phyloP scores from a whole-genome alignment of 92 coral and sea anemone genomes.

The Epizoanthus scotinus region DNA sequence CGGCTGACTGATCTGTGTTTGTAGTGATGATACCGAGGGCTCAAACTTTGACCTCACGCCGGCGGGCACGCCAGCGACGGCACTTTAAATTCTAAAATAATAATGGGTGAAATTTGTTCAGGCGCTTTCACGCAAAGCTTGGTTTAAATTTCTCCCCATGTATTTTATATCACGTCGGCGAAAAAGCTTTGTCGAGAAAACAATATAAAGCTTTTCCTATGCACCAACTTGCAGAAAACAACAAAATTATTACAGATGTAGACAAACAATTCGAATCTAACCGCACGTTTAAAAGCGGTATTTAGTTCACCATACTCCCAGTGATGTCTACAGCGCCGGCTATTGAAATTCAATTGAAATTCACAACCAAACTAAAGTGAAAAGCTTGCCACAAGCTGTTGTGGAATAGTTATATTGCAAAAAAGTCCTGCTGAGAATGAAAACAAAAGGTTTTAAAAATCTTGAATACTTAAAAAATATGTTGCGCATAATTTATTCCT shows the following conservation, averaged over 20 bases:
- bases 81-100: not conserved
- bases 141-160: not conserved
- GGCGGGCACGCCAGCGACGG: not conserved
- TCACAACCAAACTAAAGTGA: slow-evolving; percentile 9
- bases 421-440: slow-evolving; percentile 6
- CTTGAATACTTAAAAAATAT: slow-evolving; percentile 30
- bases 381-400: slow-evolving; percentile 21
- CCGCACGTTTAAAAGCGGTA: slow-evolving; percentile 15
- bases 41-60: slow-evolving; percentile 27
- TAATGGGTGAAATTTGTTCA: not conserved
- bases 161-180: not conserved
- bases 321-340: slow-evolving; percentile 20
- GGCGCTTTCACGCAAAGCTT: slow-evolving; percentile 19
- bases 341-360: slow-evolving; percentile 8
- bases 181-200: slow-evolving; percentile 5
- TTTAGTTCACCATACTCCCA: slow-evolving; percentile 17
- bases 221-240: not conserved
- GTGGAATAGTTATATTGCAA: not conserved
- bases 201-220: not conserved
- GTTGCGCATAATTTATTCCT: slow-evolving; percentile 2
- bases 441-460: slow-evolving; percentile 10
- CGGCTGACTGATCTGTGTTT: slow-evolving; percentile 25
- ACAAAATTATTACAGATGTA: not conserved
- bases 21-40: slow-evolving; percentile 37
- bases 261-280: slow-evolving; percentile 8